Evolutionary conservation across 2,113 vertebrate genomes (phyloP), one percentile per base, ranked within the genome.

Genomic region (Thinocorus orbignyianus): DNA sequence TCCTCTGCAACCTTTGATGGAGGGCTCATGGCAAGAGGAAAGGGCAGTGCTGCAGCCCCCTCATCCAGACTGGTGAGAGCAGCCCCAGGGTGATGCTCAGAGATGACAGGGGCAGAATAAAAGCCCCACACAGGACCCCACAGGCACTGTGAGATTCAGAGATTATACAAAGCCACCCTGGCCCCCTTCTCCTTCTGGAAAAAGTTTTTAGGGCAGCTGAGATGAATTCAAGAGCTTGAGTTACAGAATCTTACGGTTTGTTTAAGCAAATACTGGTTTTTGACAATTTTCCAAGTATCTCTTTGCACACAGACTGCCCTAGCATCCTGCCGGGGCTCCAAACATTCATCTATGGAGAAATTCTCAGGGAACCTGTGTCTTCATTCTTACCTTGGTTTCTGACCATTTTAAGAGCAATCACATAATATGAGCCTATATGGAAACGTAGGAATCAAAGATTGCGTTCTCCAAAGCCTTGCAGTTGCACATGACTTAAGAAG

Each of bases 251-350:
- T 83, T 91, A 41, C 58, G 65, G 85, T 73, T 89, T 76, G 65
- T 78, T 92, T 92, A 95, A 92, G 86, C 74, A 94, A 90, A 74
- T 85, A 91, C 35, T 37, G 9, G 4, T 49, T 95, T 96, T 60
- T 97, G 93, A 87, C 92, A 90, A 28, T 74, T 95, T 95, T 95
- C 85, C 94, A 95, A 96, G 70, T 17, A 37, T 78, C 92, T 83
- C 61, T 81, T 97, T 81, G 13, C 66, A 91, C 69, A 58, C 83
- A 88, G 69, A 19, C 76, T 95, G 76, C 57, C 82, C 81, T 25
- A 85, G 60, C 70, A 87, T 69, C 72, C 64, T 82, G 68, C 69
- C 80, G 35, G 87, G 8, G 55, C 68, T 93, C 54, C 62, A 87
- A 91, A 97, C 51, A 28, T 80, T 95, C 79, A 74, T 54, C 79